phyloP scores from a whole-genome alignment of 2,888 invertebrate species.

The Steromphala cineraria region DNA sequence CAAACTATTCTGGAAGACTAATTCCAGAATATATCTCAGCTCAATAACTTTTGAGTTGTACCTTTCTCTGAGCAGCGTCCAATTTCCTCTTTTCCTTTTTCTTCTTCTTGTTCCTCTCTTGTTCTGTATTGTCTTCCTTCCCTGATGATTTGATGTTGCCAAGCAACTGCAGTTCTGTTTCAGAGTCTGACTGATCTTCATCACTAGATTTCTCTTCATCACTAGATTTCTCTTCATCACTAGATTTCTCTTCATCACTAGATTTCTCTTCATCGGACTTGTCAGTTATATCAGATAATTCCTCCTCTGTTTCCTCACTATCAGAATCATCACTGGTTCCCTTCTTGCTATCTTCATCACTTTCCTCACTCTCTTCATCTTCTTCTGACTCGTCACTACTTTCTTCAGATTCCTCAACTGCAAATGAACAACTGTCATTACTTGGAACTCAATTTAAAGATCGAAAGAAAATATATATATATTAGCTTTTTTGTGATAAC shows the following conservation, averaged over 20 bases:
- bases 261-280: neutral
- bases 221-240: constrained; percentile 18
- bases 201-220: constrained; percentile 34
- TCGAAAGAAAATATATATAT: too few species aligned
- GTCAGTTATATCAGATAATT: neutral
- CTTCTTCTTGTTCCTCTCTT: constrained; percentile 63
- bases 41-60: too few species aligned
- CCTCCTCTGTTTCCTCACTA: neutral
- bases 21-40: too few species aligned
- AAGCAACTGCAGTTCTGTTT: constrained; percentile 47
- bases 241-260: constrained; percentile 18
- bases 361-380: neutral
- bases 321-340: neutral
- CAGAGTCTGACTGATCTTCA: constrained; percentile 22
- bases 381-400: neutral
- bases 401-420: constrained; percentile 20
- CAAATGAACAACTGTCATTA: too few species aligned
- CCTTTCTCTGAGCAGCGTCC: constrained; percentile 39
- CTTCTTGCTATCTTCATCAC: constrained; percentile 15
- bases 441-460: too few species aligned
- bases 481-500: too few species aligned
- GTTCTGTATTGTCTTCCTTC: neutral
- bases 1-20: too few species aligned
- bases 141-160: constrained; percentile 53
- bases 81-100: constrained; percentile 53